phyloP scores from a whole-genome alignment of 2,797 vertebrate genomes.

The Esox masquinongy region DNA sequence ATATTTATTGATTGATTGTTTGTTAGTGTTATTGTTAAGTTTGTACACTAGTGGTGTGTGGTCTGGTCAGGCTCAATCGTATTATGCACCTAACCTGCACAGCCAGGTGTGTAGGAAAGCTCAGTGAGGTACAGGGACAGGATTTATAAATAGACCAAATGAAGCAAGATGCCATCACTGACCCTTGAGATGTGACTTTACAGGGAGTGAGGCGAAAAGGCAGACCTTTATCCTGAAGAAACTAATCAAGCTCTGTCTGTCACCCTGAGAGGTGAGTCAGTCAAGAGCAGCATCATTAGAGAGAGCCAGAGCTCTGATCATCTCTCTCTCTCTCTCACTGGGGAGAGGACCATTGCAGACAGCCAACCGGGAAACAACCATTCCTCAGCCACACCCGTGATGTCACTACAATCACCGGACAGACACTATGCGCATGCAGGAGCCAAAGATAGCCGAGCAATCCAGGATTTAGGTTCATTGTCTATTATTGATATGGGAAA shows the following conservation, averaged over 20 bases:
- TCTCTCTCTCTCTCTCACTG: conserved; percentile 39
- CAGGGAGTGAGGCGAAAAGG: conserved; percentile 58
- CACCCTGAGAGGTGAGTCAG: conserved; percentile 73
- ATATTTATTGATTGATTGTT: conserved; percentile 14
- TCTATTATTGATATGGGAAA: conserved; percentile 9
- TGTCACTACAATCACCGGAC: conserved; percentile 18
- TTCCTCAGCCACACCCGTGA: conserved; percentile 16
- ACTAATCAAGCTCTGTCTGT: conserved; percentile 77
- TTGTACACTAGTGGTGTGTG: conserved; percentile 26
- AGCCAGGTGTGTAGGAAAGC: conserved; percentile 61
- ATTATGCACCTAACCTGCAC: conserved; percentile 55
- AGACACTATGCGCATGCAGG: conserved; percentile 27
- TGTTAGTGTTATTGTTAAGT: conserved; percentile 22
- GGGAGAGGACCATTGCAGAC: conserved; percentile 54
- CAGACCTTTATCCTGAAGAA: conserved; percentile 76
- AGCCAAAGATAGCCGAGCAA: conserved; percentile 24
- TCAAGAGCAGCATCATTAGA: conserved; percentile 71
- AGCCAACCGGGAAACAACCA: conserved; percentile 51
- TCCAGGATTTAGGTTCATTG: conserved; percentile 40
- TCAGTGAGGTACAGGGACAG: conserved; percentile 56
- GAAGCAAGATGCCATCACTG: conserved; percentile 61
- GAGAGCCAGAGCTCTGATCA: conserved; percentile 65
- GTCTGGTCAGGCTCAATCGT: conserved; percentile 44
- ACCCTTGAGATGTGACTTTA: conserved; percentile 72
- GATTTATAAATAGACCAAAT: conserved; percentile 74